Percentiles rank a stretch among this genome's conserved stretches.
These are phyloP conservation scores for Catostylus mosaicus DNA, from an alignment of 30 jellyfish, hydroid and myxozoan species.

Conservation along the genomic window DNA sequence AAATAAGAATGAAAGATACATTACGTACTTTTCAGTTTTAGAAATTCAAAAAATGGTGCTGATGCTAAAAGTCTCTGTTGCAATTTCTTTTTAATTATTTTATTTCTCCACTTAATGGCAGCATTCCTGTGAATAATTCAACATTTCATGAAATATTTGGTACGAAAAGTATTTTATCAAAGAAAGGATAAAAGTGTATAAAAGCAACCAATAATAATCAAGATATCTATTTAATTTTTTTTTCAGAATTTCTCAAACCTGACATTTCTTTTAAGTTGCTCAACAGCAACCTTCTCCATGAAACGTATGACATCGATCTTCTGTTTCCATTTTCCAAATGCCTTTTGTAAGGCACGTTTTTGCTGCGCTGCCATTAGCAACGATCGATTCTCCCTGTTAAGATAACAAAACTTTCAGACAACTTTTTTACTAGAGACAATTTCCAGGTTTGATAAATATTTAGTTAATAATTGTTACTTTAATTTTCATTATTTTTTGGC, in stretches of 20 bases:
- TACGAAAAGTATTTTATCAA: too few species aligned
- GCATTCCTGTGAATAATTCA: too few species aligned
- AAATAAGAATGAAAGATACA: background rate
- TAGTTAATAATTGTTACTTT: too few species aligned
- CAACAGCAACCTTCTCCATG: conserved; percentile 18
- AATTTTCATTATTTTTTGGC: too few species aligned
- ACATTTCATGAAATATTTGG: too few species aligned
- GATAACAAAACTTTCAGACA: too few species aligned
- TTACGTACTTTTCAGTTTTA: conserved; percentile 28
- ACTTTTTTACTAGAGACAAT: background rate
- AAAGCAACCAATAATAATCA: too few species aligned
- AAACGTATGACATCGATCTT: conserved; percentile 15
- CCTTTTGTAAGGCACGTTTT: conserved; percentile 3
- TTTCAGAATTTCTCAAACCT: conserved; percentile 33
- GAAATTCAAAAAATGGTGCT: conserved; percentile 39
- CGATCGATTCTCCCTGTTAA: conserved; percentile 8
- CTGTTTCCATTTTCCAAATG: conserved; percentile 43
- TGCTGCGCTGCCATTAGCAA: background rate
- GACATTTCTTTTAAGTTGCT: conserved; percentile 14
- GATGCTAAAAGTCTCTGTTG: conserved; percentile 27
- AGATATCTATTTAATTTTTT: too few species aligned
- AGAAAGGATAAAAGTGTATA: too few species aligned
- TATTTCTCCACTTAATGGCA: conserved; percentile 43
- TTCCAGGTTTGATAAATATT: too few species aligned
- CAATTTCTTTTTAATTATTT: conserved; percentile 14